Conservation (phyloP, 1,140 invertebrate species). For the Nilaparvata lugens region DNA sequence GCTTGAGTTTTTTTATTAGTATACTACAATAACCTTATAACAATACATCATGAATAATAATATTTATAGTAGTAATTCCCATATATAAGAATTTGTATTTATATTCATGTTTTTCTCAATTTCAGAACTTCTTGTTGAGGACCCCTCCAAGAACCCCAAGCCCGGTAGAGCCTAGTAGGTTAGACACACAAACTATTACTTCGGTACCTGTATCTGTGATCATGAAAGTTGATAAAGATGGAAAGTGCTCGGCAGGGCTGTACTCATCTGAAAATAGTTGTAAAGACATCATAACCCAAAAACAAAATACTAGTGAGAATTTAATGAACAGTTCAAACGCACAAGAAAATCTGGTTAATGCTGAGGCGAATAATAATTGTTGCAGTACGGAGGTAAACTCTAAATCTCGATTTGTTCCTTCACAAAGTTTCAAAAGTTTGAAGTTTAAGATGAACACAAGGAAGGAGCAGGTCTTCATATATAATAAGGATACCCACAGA, state of each 20-base stretch:
- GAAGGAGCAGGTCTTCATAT: slow-evolving; percentile 49
- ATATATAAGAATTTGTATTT: neutral
- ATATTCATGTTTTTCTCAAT: slow-evolving; percentile 12
- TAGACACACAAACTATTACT: slow-evolving; percentile 19
- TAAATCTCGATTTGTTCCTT: slow-evolving; percentile 28
- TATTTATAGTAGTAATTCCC: no score
- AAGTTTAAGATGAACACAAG: slow-evolving; percentile 69
- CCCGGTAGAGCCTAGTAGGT: slow-evolving; percentile 28
- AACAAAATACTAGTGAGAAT: no score
- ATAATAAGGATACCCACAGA: slow-evolving; percentile 43
- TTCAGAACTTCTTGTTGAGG: slow-evolving; percentile 38
- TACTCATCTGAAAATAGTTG: no score
- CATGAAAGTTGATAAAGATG: slow-evolving; percentile 67
- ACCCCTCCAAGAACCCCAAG: slow-evolving; percentile 40
- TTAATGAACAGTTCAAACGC: no score
- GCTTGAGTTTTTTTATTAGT: no score
- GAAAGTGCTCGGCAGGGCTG: slow-evolving; percentile 49
- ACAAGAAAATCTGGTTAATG: no score
- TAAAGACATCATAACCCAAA: no score
- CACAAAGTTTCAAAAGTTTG: slow-evolving; percentile 56
- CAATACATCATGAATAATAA: no score
- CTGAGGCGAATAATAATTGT: neutral
- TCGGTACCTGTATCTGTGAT: slow-evolving; percentile 56
- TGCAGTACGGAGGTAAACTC: slow-evolving; percentile 7
- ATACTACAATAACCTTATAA: no score